Conservation (phyloP, 2,888 invertebrate species). For the Amphipyra berbera region DNA sequence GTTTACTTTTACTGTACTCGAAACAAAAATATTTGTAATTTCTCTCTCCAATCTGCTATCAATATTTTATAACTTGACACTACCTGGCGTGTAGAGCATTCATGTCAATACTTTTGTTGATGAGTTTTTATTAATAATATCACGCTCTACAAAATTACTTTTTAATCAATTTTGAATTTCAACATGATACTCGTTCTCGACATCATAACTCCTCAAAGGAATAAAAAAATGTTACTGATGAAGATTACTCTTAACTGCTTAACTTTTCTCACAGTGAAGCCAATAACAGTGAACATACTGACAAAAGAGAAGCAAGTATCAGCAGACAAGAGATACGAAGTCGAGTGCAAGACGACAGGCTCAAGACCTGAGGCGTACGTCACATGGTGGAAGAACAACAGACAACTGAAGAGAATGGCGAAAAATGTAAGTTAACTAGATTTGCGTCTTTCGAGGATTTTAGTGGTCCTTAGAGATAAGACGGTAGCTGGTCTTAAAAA, state of each 20-base stretch:
- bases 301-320: constrained; percentile 95
- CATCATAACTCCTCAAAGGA: too few species aligned
- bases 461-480: not conserved
- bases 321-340: constrained; percentile 95
- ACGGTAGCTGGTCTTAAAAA: not conserved
- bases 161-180: too few species aligned
- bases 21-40: too few species aligned
- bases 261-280: constrained; percentile 93
- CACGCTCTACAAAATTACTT: too few species aligned
- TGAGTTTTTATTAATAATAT: too few species aligned
- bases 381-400: constrained; percentile 97
- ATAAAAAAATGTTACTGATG: too few species aligned
- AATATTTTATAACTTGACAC: too few species aligned
- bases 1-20: too few species aligned
- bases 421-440: constrained; percentile 91
- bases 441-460: not conserved
- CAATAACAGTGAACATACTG: constrained; percentile 94
- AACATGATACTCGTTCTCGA: too few species aligned
- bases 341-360: constrained; percentile 96
- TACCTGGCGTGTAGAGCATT: too few species aligned
- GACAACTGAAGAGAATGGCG: constrained; percentile 94
- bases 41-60: too few species aligned
- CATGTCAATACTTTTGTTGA: too few species aligned
- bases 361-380: constrained; percentile 96
- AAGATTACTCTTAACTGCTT: not conserved